Percentiles rank a stretch among this genome's conserved stretches.
phyloP scores from a whole-genome alignment of 2,113 vertebrate genomes.

The Strix uralensis region DNA sequence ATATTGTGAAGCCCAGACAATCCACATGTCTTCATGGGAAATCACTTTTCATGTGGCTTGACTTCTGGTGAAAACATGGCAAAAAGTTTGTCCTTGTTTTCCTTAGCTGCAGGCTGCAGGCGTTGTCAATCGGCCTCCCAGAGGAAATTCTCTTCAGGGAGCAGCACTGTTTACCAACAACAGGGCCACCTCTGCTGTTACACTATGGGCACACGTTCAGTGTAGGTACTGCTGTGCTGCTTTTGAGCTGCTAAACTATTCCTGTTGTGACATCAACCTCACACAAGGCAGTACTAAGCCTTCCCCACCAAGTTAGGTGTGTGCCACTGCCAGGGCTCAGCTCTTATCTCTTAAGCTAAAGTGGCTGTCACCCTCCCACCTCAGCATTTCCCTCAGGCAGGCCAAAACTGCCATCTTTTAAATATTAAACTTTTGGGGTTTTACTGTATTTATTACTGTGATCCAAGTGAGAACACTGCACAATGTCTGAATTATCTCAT shows the following conservation, averaged over 20 bases:
- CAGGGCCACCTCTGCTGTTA: neutral
- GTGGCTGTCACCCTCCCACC: neutral
- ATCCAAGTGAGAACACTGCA: neutral
- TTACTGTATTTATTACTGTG: neutral
- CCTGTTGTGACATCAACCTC: neutral
- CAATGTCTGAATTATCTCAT: neutral
- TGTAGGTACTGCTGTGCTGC: neutral
- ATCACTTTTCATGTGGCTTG: neutral
- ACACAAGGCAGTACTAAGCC: neutral
- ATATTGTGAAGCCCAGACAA: neutral
- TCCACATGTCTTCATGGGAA: neutral
- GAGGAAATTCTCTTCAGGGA: neutral
- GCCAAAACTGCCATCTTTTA: neutral
- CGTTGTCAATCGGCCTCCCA: neutral
- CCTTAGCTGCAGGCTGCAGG: neutral
- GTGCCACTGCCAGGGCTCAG: neutral
- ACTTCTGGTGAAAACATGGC: neutral
- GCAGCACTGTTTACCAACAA: neutral
- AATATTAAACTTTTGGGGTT: neutral
- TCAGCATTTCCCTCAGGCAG: neutral
- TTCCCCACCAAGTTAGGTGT: neutral
- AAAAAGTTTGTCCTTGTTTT: neutral
- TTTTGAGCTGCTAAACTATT: neutral
- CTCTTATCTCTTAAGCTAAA: neutral
- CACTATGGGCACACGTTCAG: rapidly evolving